Evolutionary conservation across 2,113 vertebrate species (phyloP), one percentile per base, ranked within the genome.

Genomic region (Oryzias melastigma): DNA sequence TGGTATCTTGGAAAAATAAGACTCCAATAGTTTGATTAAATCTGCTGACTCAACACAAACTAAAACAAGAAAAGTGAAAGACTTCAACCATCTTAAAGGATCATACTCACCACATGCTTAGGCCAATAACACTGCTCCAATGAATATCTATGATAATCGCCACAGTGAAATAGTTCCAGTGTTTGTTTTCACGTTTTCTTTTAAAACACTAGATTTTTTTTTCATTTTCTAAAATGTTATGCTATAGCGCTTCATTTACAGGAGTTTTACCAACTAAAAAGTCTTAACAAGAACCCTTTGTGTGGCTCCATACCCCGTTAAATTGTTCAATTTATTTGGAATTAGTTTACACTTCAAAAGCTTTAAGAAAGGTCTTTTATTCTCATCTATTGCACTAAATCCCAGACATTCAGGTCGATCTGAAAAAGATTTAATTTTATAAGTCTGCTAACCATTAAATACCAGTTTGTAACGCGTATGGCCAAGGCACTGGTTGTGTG

Each of bases 381-480:
- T 49, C 27, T 66, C 45, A 64, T 71, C 69, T 68, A 14, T 46
- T 48, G 41, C 16, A 50, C 64, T 68, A 81, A 86, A 81, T 62
- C 60, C 52, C 48, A 72, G 49, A 70, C 66, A 78, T 65, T 53
- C 50, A 48, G 60, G 50, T 76, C 63, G 50, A 56, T 73, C 80
- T 86, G 68, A 84, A 86, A 65, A 72, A 25, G 82, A 86, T 87
- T 86, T 74, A 88, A 85, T 81, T 84, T 62, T 69, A 65, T 72
- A 70, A 73, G 85, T 80, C 75, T 77, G 73, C 78, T 66, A 13
- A 68, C 83, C 85, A 86, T 87, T 86, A 86, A 84, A 81, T 65
- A 75, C 49, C 55, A 55, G 52, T 74, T 75, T 66, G 63, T 75
- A 80, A 83, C 81, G 75, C 65, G 86, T 65, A 27, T 45, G 64